Conservation (phyloP, 1,140 invertebrate species). For the Temnothorax curvispinosus region DNA sequence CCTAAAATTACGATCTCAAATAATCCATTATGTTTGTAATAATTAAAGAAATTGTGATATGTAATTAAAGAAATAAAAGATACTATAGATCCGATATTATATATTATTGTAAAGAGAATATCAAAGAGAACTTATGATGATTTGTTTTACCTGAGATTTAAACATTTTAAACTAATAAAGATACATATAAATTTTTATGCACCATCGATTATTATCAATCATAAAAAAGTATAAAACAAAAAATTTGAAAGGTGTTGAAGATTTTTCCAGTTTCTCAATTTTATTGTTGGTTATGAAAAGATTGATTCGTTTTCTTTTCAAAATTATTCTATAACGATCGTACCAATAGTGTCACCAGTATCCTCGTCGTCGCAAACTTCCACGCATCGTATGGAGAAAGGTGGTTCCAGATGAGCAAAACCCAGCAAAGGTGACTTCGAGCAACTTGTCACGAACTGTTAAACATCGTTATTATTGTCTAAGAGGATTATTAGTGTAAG, state of each 20-base stretch:
- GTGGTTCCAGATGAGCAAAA: conserved; percentile 98
- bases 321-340: conserved; percentile 28
- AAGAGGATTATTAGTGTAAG: neutral
- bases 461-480: conserved; percentile 9
- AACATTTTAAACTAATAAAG: neutral
- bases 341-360: conserved; percentile 97
- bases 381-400: conserved; percentile 99
- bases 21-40: too few species aligned
- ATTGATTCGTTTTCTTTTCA: neutral
- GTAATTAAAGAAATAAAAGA: too few species aligned
- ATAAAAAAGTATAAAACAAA: neutral
- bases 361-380: conserved; percentile 99
- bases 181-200: neutral
- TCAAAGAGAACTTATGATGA: too few species aligned
- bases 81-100: too few species aligned
- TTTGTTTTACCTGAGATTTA: too few species aligned
- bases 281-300: conserved; percentile 2
- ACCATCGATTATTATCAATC: neutral
- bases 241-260: neutral
- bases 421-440: conserved; percentile 99
- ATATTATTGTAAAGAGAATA: too few species aligned
- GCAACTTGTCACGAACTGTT: conserved; percentile 99
- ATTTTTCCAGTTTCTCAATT: neutral
- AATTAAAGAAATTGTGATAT: too few species aligned
- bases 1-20: too few species aligned